Evolutionary conservation across 2,888 invertebrate species (phyloP).

Genomic region (Anticlea derivata): DNA sequence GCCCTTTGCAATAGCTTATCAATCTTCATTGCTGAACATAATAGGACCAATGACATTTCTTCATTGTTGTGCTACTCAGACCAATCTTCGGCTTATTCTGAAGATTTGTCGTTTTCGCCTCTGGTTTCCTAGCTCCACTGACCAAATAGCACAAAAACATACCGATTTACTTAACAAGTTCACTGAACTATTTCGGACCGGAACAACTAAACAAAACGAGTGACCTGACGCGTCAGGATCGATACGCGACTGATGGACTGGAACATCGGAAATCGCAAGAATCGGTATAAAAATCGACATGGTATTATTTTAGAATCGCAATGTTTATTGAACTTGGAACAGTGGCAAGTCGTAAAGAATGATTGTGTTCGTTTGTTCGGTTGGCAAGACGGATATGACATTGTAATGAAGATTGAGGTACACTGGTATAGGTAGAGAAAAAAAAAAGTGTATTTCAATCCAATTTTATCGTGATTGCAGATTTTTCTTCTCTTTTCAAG

Average conservation of each 20-base stretch:
- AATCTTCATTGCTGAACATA: too few relatives aligned
- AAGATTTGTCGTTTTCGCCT: too few relatives aligned
- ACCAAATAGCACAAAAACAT: constrained; percentile 2
- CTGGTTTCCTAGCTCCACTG: not conserved
- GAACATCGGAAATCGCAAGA: constrained; percentile 35
- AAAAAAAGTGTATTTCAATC: too few relatives aligned
- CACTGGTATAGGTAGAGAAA: too few relatives aligned
- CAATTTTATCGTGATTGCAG: too few relatives aligned
- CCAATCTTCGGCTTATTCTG: too few relatives aligned
- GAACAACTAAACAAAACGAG: constrained; percentile 39
- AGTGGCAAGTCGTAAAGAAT: constrained; percentile 25
- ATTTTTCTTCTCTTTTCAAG: too few relatives aligned
- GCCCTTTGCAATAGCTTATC: too few relatives aligned
- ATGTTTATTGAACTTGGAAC: constrained; percentile 69
- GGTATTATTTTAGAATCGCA: constrained; percentile 40
- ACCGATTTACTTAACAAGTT: constrained; percentile 18
- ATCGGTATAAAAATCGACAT: constrained; percentile 62
- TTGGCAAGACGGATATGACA: constrained; percentile 9
- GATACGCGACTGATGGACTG: constrained; percentile 46
- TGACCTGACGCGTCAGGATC: constrained; percentile 39
- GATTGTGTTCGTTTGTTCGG: constrained; percentile 10
- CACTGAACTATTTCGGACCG: constrained; percentile 38
- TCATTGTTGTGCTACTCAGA: too few relatives aligned
- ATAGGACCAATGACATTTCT: too few relatives aligned
- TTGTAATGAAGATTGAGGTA: not conserved